Base-by-base conservation (phyloP, 2,888 invertebrate genomes). In the Calephelis perditalis region DNA sequence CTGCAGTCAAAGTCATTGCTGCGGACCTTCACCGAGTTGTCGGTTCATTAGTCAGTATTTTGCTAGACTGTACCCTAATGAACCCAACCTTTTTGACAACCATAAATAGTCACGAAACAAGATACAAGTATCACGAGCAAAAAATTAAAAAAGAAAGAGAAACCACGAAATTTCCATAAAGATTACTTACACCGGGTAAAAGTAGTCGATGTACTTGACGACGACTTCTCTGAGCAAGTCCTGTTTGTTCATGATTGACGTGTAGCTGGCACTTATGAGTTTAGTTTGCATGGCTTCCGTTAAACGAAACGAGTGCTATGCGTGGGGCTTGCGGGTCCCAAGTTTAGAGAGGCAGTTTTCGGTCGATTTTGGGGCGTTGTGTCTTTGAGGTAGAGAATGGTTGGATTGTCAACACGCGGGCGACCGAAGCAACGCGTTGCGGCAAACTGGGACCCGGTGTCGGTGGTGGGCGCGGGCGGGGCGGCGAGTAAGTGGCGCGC, bases 201-300 rank as follows among this genome's bases (percentile, higher is more conserved):
- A 94, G 84, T 94, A 93, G 88, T 94, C 94, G 75, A 94, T 92
- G 84, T 94, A 94, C 82, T 94, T 94, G 85, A 93, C 92, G 77
- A 94, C 93, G 70, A 94, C 93, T 84, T 94, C 93, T 74, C 94
- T 88, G 68, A 94, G 91, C 71, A 93, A 91, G 86, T 94, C 94
- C 84, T 93, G 93, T 82, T 92, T 92, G 83, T 91, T 92, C 88
- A 93, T 92, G 81, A 92, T 92, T 82, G 93, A 92, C 74, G 93
- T 90, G 87, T 93, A 93, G 86, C 92, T 92, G 73, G 92, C 90
- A 82, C 91, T 91, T 87, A 93, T 91, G 73, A 87, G 82, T 81
- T 91, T 92, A 70, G 88, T 88, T 85, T 91, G 92, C 89, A 92
- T 92, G 83, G 75, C 83, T 79, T 77, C 81, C 76, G 79, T 77